phyloP scores from a whole-genome alignment of 2,113 vertebrate species.

The Coturnix japonica region DNA sequence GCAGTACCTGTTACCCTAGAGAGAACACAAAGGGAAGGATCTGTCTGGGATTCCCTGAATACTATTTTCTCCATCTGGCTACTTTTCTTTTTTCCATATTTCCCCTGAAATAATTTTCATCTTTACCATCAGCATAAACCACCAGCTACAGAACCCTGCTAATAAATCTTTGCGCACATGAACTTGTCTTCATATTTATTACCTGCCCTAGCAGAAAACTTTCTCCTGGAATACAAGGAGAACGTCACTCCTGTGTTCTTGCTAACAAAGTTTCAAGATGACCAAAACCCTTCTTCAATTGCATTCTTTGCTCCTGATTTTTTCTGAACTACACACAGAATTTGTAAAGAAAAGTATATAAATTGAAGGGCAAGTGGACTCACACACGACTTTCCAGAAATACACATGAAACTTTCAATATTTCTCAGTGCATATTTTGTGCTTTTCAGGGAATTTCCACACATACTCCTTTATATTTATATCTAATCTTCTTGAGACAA shows the following conservation, averaged over 20 bases:
- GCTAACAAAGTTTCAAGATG: not conserved
- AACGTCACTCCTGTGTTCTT: not conserved
- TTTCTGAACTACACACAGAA: not conserved
- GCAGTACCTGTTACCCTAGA: not conserved
- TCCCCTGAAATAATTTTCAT: not conserved
- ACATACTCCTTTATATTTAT: not conserved
- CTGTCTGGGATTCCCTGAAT: fast-evolving
- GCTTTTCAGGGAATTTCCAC: not conserved
- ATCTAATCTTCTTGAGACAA: not conserved
- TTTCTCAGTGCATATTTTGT: not conserved
- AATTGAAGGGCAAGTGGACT: not conserved
- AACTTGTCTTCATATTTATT: not conserved
- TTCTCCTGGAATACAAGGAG: not conserved
- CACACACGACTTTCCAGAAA: not conserved
- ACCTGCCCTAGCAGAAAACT: not conserved
- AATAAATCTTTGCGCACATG: not conserved
- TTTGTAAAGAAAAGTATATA: not conserved
- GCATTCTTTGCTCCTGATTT: not conserved
- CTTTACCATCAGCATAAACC: fast-evolving
- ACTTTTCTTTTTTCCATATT: not conserved
- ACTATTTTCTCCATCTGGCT: not conserved
- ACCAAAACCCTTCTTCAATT: not conserved
- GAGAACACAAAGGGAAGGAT: not conserved
- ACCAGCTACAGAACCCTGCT: not conserved
- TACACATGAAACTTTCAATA: not conserved